Base-by-base conservation (phyloP, 2,888 invertebrate species). In the Notodonta dromedarius region DNA sequence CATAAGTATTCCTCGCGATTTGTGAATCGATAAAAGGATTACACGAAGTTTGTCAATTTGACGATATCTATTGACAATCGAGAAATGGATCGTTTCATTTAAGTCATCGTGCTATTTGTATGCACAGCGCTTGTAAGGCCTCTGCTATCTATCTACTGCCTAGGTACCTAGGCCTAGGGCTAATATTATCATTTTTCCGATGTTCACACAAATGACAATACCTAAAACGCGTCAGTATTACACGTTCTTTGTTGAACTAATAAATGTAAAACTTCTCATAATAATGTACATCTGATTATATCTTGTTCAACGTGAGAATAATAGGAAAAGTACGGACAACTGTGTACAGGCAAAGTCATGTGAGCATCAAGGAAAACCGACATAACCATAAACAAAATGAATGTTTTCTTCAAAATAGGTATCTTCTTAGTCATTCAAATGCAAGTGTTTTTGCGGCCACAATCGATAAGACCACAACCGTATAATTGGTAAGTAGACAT, bases 101-200 rank as follows among this genome's bases (percentile, higher is more conserved):
- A 42, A 42, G 42, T 42, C 42, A 42, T 42, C 42, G 42, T 8
- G 9, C 0, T 9, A 12, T 42, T 42, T 42, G 11, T 42, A 42
- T 42, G 42, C 12, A 42, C 42, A 9, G 42, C 42, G 42, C 42
- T 42, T 42, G 8, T 42, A 42, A 42, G 42, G 42, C 42, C 42
- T 59, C 61, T 68, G 42, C 68, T 71, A 71, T 68, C 62, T 61
- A 46, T 62, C 63, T 58, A 63, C 44, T 16, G 53, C 48, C 4
- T 24, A 24, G 24, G 24, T 62, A n/a, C 48, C 48, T 48, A 42
- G 8, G 13, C 11, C 48, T 48, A 48, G 6, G 35, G 35, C 35
- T 35, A 6, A 35, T 35, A 35, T 2, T 35, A 35, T 6, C n/a
- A n/a, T 35, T 35, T 35, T 35, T 7, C 35, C 35, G 35, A 35